Evolutionary conservation across 2,888 invertebrate genomes (phyloP).

Genomic region (Chloromyia formosa): DNA sequence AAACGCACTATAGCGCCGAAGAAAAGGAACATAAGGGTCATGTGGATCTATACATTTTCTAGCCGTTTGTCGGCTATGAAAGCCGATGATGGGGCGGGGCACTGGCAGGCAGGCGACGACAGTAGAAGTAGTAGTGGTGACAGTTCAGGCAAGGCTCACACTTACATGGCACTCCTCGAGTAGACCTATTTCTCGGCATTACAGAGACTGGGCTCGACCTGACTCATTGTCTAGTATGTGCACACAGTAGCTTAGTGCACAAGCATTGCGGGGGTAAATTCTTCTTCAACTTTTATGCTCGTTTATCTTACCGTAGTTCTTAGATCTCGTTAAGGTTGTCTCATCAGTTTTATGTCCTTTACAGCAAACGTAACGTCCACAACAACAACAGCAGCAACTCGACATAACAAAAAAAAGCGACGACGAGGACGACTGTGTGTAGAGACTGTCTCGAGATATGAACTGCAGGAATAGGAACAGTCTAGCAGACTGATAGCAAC

Average conservation of each 20-base stretch:
- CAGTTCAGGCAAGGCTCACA: background rate
- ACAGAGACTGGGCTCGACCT: background rate
- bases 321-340: constrained; percentile 18
- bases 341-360: constrained; percentile 32
- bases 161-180: constrained; percentile 19
- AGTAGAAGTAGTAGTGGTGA: background rate
- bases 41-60: constrained; percentile 7
- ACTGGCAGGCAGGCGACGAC: background rate
- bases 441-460: constrained; percentile 17
- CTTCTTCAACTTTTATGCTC: background rate
- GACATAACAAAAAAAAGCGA: background rate
- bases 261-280: background rate
- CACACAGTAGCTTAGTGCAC: background rate
- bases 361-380: constrained; percentile 32
- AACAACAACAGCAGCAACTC: background rate
- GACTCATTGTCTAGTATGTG: too few relatives aligned
- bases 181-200: constrained; percentile 22
- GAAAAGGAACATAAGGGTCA: constrained; percentile 11
- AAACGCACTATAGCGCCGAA: background rate
- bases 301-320: constrained; percentile 2
- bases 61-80: too few relatives aligned
- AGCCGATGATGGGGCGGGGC: background rate
- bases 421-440: background rate
- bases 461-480: constrained; percentile 27
- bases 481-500: constrained; percentile 26